Evolutionary conservation across 2,797 vertebrate genomes (phyloP).

Genomic region (Champsocephalus gunnari): DNA sequence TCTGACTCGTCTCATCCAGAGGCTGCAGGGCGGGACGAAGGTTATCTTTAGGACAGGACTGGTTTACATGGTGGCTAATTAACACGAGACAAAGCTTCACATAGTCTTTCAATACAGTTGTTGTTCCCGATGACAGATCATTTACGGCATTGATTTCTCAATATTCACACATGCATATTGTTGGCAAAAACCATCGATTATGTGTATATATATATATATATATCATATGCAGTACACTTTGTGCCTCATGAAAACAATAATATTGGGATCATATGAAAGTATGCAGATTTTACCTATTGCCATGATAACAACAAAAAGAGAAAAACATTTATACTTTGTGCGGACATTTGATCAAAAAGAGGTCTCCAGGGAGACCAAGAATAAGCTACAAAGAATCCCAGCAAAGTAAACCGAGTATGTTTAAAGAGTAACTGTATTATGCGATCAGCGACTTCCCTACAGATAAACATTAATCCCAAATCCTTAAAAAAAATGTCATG

Average conservation of each 20-base stretch:
- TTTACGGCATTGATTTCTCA: constrained; percentile 5
- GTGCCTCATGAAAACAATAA: background rate
- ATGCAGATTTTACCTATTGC: background rate
- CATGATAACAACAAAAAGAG: background rate
- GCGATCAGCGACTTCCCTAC: background rate
- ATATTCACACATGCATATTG: background rate
- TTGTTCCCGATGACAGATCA: background rate
- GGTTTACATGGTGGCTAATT: background rate
- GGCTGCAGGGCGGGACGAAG: constrained; percentile 80
- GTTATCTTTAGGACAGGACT: background rate
- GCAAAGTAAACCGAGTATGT: background rate
- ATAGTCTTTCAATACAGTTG: background rate
- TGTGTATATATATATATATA: background rate
- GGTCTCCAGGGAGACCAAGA: constrained; percentile 9
- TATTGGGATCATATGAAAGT: background rate
- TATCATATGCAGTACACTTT: background rate
- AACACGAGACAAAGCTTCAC: background rate
- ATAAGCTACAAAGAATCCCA: background rate
- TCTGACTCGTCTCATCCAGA: constrained; percentile 97
- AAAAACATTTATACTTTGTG: constrained; percentile 8
- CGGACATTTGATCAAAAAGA: constrained; percentile 10
- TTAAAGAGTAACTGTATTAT: background rate
- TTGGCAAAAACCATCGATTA: background rate
- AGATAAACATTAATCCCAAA: background rate
- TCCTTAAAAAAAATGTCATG: no score